Percentiles rank a stretch among this genome's conserved stretches.
These are phyloP conservation scores for Ochlodes sylvanus DNA, from an alignment of 2,888 invertebrate genomes.

Conservation along the genomic window DNA sequence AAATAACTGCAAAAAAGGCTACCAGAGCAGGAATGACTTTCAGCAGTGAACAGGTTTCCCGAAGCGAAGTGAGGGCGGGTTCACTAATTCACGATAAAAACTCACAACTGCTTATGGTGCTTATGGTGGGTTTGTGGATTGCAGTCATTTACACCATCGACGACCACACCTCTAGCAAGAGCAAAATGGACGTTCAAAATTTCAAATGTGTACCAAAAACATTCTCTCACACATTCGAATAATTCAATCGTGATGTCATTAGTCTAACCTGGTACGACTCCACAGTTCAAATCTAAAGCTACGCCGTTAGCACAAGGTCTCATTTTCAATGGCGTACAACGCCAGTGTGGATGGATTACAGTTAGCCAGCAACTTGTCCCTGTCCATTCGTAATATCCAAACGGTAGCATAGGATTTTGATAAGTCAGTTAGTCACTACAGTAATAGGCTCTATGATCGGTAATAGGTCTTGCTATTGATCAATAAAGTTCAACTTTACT, in stretches of 20 bases:
- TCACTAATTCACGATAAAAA: too few species aligned
- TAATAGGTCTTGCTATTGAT: background rate
- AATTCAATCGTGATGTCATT: constrained; percentile 18
- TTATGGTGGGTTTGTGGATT: background rate
- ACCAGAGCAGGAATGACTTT: too few species aligned
- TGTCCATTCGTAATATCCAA: constrained; percentile 19
- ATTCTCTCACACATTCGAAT: constrained; percentile 16
- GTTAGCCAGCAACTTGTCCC: constrained; percentile 25
- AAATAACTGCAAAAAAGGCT: too few species aligned
- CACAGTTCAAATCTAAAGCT: constrained; percentile 8
- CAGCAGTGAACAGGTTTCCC: too few species aligned
- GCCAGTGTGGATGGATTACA: constrained; percentile 18
- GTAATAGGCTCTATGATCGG: background rate
- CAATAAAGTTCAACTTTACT: background rate
- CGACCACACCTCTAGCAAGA: background rate
- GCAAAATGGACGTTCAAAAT: background rate
- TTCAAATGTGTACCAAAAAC: background rate
- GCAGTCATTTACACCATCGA: background rate
- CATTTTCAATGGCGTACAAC: constrained; percentile 1
- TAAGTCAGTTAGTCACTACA: constrained; percentile 23
- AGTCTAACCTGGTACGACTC: background rate
- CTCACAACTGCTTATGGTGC: too few species aligned
- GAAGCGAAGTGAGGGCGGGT: too few species aligned
- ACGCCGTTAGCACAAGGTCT: constrained; percentile 6
- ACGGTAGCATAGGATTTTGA: constrained; percentile 31